Conservation (phyloP, 2,888 invertebrate species). For the Parnassius orleans region DNA sequence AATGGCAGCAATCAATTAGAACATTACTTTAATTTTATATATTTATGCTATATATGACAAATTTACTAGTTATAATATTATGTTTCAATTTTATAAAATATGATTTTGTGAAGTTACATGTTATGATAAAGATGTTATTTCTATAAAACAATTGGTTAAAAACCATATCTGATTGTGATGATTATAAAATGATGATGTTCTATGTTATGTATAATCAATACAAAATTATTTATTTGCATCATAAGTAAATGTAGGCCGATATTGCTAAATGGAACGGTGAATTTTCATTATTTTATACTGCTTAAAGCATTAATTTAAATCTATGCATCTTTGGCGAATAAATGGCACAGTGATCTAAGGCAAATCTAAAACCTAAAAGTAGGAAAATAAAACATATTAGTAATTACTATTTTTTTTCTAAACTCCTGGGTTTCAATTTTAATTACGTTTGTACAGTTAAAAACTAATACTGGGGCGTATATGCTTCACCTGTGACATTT, state of each 20-base stretch:
- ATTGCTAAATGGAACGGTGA: neutral
- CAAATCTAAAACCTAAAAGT: neutral
- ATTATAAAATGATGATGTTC: too few species aligned
- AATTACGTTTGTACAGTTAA: too few species aligned
- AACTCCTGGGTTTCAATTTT: too few species aligned
- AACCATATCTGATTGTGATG: neutral
- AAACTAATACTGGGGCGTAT: too few species aligned
- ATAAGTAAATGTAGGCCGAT: conserved; percentile 22
- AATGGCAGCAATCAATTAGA: too few species aligned
- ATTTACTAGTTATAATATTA: too few species aligned
- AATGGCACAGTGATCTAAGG: conserved; percentile 8
- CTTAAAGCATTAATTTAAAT: conserved; percentile 14
- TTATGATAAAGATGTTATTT: neutral
- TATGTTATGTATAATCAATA: too few species aligned
- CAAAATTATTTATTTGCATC: neutral
- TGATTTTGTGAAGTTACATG: too few species aligned
- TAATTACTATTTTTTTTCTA: neutral
- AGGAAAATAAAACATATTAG: neutral
- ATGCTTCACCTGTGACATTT: too few species aligned
- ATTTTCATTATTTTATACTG: conserved; percentile 1
- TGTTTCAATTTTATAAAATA: too few species aligned
- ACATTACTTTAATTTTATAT: too few species aligned
- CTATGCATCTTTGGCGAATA: conserved; percentile 8
- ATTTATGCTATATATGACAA: too few species aligned
- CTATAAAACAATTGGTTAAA: neutral